Base-by-base conservation (phyloP, 2,888 invertebrate genomes). In the Melieria crassipennis region DNA sequence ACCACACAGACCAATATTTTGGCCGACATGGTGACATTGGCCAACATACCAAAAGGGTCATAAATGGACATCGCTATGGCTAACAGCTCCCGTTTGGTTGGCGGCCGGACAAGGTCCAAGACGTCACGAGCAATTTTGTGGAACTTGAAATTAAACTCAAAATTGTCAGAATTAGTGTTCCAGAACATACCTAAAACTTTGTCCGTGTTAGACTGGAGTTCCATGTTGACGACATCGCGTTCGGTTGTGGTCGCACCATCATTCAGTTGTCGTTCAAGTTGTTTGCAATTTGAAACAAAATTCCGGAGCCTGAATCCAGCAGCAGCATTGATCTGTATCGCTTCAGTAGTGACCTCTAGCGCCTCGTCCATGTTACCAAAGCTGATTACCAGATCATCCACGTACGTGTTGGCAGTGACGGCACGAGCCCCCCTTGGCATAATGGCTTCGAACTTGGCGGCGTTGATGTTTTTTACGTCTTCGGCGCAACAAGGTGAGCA, bases 391-490 rank as follows among this genome's bases (percentile, higher is more conserved):
- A 75, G 65, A 45, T 75, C 75, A n/a, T 78, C 78, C 5, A 72
- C 72, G 9, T 73, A 73, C 43, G 73, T 47, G 73, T 78, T 30
- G 67, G 60, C 55, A 70, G 64, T 63, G 75, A 76, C 10, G 70
- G 75, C 43, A 52, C 48, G 7, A 55, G 66, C 13, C 76, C 75
- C 73, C 66, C 56, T 46, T 73, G 78, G 65, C 71, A 71, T 60
- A 48, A 45, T 7, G n/a, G 13, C 7, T 42, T n/a, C 50, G 46
- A 71, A 75, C 16, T 70, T 57, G 7, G 45, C n/a, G 2, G 79
- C 79, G 43, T 81, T 82, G 6, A 68, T 56, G 47, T 81, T 79
- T 69, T 81, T 82, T 5, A 81, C 72, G 58, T 78, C 76, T 50
- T 30, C 30, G 30, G 30, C 30, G 30, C 30, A 30, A 30, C 30